Evolutionary conservation across 1,140 invertebrate species (phyloP).

Genomic region (Dreissena polymorpha): DNA sequence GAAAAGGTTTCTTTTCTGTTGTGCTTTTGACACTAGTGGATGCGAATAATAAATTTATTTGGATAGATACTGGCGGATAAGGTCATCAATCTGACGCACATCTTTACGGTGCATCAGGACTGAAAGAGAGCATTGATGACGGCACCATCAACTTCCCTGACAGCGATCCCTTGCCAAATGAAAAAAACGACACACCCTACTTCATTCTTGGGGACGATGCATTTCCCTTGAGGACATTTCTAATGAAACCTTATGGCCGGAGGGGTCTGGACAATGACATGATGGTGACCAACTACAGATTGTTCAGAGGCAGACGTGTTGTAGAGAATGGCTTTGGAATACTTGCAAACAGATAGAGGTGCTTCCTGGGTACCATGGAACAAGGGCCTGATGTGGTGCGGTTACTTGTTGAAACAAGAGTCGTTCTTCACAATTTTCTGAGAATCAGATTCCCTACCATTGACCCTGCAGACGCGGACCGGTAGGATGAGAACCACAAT

Average conservation of each 20-base stretch:
- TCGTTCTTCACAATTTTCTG: conserved; percentile 19
- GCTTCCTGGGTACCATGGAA: conserved; percentile 27
- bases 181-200: conserved; percentile 62
- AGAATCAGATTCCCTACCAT: conserved; percentile 1
- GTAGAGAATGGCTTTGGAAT: conserved; percentile 28
- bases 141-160: conserved; percentile 41
- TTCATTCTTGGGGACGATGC: conserved; percentile 7
- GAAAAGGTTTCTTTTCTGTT: conserved; percentile 72
- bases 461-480: background rate
- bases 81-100: conserved; percentile 63
- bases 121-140: conserved; percentile 49
- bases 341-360: conserved; percentile 17
- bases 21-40: conserved; percentile 74
- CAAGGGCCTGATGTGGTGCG: conserved; percentile 23
- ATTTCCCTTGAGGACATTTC: background rate
- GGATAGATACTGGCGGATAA: conserved; percentile 77
- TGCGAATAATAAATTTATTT: conserved; percentile 76
- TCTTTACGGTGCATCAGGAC: conserved; percentile 70
- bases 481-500: conserved; percentile 25
- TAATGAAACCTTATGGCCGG: conserved; percentile 19
- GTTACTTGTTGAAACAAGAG: conserved; percentile 6
- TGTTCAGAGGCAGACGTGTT: background rate
- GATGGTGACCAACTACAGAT: conserved; percentile 6
- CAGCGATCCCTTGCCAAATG: conserved; percentile 20
- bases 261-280: background rate